Evolutionary conservation across 1,140 invertebrate species (phyloP).

Genomic region (Halesus radiatus): DNA sequence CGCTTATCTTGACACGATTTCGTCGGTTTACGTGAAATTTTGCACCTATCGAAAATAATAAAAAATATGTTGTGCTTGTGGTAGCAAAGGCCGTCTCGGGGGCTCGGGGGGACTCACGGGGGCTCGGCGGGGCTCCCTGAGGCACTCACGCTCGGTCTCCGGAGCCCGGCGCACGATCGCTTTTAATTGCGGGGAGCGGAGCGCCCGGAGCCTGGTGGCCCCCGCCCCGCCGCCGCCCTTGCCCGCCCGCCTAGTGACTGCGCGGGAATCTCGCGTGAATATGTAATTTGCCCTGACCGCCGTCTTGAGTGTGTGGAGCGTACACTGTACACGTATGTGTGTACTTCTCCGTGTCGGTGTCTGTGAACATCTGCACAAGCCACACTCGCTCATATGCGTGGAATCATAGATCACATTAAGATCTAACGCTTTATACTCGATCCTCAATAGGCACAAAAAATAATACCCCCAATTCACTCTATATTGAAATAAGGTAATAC

Average conservation of each 20-base stretch:
- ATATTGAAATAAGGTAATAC: too few species aligned
- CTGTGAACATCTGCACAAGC: not conserved
- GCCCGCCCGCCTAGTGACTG: conserved; percentile 1
- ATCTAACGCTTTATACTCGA: too few species aligned
- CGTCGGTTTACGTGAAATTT: not conserved
- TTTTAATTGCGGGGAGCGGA: conserved; percentile 37
- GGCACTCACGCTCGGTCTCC: conserved; percentile 26
- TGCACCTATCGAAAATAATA: not conserved
- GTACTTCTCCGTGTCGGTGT: too few species aligned
- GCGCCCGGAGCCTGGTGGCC: conserved; percentile 44
- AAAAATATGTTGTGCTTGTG: conserved; percentile 12
- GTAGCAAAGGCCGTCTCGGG: not conserved
- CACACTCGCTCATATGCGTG: conserved; percentile 4
- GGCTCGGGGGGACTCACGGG: not conserved
- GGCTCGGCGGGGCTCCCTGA: conserved; percentile 10
- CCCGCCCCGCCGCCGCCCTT: conserved; percentile 7
- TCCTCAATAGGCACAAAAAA: too few species aligned
- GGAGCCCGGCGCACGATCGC: conserved; percentile 16
- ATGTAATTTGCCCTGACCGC: conserved; percentile 28
- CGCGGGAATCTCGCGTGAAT: conserved; percentile 36
- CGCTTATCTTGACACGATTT: conserved; percentile 10
- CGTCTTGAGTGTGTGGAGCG: not conserved
- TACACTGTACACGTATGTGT: not conserved
- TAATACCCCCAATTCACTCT: too few species aligned
- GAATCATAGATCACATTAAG: conserved; percentile 29